Conservation (phyloP, 1,140 invertebrate species). For the Drosophila rhopaloa region DNA sequence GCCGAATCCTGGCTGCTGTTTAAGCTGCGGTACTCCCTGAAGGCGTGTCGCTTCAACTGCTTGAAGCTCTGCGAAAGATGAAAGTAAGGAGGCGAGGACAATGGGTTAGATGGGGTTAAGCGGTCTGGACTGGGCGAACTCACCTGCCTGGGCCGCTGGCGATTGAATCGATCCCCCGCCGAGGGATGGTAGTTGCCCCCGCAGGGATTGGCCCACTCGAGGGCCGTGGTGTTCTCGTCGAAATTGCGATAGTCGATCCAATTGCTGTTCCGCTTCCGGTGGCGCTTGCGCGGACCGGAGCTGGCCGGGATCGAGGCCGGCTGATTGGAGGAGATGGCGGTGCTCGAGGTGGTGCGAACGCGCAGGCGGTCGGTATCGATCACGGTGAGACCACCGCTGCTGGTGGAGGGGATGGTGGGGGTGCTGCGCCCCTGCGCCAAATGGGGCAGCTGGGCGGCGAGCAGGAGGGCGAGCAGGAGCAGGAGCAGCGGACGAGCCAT, state of each 20-base stretch:
- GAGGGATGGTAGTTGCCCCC: slow-evolving; percentile 64
- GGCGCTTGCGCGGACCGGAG: slow-evolving; percentile 59
- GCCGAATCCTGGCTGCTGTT: slow-evolving; percentile 64
- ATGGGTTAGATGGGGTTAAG: neutral
- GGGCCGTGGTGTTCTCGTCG: slow-evolving; percentile 66
- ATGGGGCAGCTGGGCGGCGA: slow-evolving; percentile 30
- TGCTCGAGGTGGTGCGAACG: slow-evolving; percentile 16
- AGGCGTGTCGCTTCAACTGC: slow-evolving; percentile 66
- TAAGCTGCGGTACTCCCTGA: slow-evolving; percentile 63
- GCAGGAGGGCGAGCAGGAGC: slow-evolving; percentile 39
- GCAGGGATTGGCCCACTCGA: slow-evolving; percentile 80
- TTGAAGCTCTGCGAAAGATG: slow-evolving; percentile 62
- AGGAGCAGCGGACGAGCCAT: slow-evolving; percentile 45
- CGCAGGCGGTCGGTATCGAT: slow-evolving; percentile 15
- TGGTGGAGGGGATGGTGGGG: slow-evolving; percentile 4
- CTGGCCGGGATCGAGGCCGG: neutral
- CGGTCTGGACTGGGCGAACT: neutral
- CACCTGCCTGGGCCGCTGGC: slow-evolving; percentile 70
- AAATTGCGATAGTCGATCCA: slow-evolving; percentile 75
- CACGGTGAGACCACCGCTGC: slow-evolving; percentile 58
- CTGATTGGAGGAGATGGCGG: neutral
- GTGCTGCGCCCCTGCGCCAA: slow-evolving; percentile 19
- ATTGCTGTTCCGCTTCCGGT: slow-evolving; percentile 78
- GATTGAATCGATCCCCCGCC: slow-evolving; percentile 41
- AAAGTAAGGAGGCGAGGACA: fast-evolving